These are phyloP conservation scores for Dicrurus megarhynchus DNA, from an alignment of 2,113 vertebrate genomes.

Conservation along the genomic window DNA sequence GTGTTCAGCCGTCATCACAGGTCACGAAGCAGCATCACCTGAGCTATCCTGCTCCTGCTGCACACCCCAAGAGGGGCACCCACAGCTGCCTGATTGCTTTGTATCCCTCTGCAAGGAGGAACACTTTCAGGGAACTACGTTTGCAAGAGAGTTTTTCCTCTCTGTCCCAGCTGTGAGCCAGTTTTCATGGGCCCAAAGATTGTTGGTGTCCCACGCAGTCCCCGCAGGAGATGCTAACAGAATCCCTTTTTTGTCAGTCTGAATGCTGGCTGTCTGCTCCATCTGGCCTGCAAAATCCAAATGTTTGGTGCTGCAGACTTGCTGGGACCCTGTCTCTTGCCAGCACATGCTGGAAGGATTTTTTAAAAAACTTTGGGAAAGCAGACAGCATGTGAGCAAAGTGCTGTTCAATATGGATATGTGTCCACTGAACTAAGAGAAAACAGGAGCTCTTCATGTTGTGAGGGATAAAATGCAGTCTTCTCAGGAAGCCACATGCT, in stretches of 20 bases:
- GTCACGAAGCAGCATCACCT: not conserved
- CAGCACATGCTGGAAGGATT: not conserved
- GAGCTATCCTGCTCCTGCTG: not conserved
- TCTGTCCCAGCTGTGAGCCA: not conserved
- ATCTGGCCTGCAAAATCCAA: not conserved
- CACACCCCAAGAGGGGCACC: not conserved
- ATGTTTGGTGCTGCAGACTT: not conserved
- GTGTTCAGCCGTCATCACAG: accelerated
- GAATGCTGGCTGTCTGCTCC: not conserved
- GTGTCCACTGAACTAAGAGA: not conserved
- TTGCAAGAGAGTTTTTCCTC: accelerated
- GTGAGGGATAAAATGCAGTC: not conserved
- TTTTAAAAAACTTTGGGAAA: not conserved
- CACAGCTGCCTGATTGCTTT: not conserved
- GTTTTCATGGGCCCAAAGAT: not conserved
- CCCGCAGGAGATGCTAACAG: not conserved
- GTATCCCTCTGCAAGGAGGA: not conserved
- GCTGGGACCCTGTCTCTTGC: not conserved
- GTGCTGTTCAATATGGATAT: not conserved
- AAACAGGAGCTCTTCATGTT: not conserved
- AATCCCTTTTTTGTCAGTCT: not conserved
- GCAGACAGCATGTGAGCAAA: not conserved
- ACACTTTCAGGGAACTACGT: not conserved
- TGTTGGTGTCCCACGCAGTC: not conserved
- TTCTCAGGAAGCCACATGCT: not conserved